Conservation (phyloP, 2,113 vertebrate species). For the Calyptomena viridis region DNA sequence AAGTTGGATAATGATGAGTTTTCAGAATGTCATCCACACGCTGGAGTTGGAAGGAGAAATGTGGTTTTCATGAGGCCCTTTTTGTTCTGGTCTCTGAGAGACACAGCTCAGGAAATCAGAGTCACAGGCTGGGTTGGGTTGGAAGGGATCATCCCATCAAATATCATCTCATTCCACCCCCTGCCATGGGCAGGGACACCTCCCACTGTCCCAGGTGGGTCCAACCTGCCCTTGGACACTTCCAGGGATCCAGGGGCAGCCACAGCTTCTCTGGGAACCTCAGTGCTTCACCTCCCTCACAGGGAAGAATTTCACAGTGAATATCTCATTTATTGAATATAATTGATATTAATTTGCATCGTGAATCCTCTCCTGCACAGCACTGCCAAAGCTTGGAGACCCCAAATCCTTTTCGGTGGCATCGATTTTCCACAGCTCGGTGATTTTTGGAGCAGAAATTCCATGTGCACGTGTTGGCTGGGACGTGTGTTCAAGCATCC, state of each 20-base stretch:
- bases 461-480: neutral
- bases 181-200: neutral
- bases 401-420: neutral
- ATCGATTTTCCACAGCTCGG: neutral
- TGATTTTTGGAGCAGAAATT: neutral
- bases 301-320: neutral
- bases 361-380: neutral
- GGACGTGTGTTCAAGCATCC: neutral
- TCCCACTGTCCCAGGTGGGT: rapidly evolving
- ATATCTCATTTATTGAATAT: neutral
- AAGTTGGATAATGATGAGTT: neutral
- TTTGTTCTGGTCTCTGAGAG: neutral
- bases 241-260: neutral
- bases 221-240: neutral
- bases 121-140: neutral
- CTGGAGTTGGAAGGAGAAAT: neutral
- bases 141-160: neutral
- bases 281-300: rapidly evolving
- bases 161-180: rapidly evolving
- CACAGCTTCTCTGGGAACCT: neutral
- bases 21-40: neutral
- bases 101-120: neutral
- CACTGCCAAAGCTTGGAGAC: neutral
- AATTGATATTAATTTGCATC: neutral
- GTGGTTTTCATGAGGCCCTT: neutral